Evolutionary conservation across 1,140 invertebrate genomes (phyloP).

Genomic region (Drosophila triauraria): DNA sequence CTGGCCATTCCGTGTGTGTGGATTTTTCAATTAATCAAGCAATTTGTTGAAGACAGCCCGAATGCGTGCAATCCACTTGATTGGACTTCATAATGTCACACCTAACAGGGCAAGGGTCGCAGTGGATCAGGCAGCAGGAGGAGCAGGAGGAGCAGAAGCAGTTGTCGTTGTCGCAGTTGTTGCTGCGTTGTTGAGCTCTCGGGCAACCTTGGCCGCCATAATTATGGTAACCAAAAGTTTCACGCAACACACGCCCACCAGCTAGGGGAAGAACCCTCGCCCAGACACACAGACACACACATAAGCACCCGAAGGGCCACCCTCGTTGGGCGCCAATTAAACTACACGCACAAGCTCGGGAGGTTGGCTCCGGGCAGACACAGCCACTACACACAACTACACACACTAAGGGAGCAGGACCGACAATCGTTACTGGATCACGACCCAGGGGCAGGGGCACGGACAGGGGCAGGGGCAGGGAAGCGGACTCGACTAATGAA

Average conservation of each 20-base stretch:
- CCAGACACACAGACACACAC: slow-evolving; percentile 27
- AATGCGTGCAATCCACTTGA: slow-evolving; percentile 58
- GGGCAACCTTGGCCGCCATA: slow-evolving; percentile 76
- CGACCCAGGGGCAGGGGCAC: slow-evolving; percentile 31
- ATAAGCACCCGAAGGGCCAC: slow-evolving; percentile 14
- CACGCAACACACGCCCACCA: slow-evolving; percentile 72
- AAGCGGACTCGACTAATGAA: slow-evolving; percentile 61
- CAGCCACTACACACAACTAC: slow-evolving; percentile 20
- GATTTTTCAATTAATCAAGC: slow-evolving; percentile 66
- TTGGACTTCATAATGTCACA: slow-evolving; percentile 63
- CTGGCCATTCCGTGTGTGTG: slow-evolving; percentile 33
- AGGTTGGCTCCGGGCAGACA: slow-evolving; percentile 51
- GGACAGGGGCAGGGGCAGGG: not conserved
- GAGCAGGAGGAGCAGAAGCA: not conserved
- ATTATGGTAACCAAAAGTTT: slow-evolving; percentile 83
- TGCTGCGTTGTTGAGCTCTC: slow-evolving; percentile 31
- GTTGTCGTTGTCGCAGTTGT: slow-evolving; percentile 41
- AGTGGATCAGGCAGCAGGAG: not conserved
- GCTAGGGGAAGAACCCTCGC: slow-evolving; percentile 24
- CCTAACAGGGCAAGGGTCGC: slow-evolving; percentile 39
- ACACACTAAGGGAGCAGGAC: slow-evolving; percentile 23
- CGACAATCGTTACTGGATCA: slow-evolving; percentile 51
- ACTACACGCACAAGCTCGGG: slow-evolving; percentile 65
- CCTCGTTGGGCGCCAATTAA: slow-evolving; percentile 65
- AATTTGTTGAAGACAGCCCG: slow-evolving; percentile 44